Conservation (phyloP, 2,888 invertebrate species). For the Philereme transversata region DNA sequence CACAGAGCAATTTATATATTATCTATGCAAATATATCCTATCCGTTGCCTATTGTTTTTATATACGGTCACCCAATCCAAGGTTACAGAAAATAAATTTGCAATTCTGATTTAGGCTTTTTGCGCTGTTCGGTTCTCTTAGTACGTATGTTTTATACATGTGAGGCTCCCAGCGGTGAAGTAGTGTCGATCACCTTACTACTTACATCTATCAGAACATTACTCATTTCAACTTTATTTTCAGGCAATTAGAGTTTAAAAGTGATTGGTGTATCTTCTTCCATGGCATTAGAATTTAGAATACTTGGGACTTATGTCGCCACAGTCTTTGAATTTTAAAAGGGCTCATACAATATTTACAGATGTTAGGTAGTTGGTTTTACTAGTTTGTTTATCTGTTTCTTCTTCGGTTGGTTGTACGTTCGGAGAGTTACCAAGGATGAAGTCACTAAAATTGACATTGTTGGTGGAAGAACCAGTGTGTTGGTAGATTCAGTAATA, state of each 20-base stretch:
- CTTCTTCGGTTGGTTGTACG: no score
- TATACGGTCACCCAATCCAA: constrained; percentile 65
- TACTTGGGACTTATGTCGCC: constrained; percentile 30
- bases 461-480: no score
- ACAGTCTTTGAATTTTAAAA: constrained; percentile 36
- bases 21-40: no score
- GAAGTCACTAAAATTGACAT: background rate
- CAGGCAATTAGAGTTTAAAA: constrained; percentile 25
- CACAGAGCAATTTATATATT: no score
- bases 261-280: constrained; percentile 5
- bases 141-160: constrained; percentile 73
- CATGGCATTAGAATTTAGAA: constrained; percentile 18
- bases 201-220: constrained; percentile 41
- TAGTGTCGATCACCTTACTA: constrained; percentile 68
- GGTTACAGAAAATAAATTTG: constrained; percentile 73
- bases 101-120: constrained; percentile 72
- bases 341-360: constrained; percentile 16
- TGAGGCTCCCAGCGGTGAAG: constrained; percentile 57
- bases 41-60: constrained; percentile 19
- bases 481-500: no score
- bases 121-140: constrained; percentile 58
- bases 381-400: background rate
- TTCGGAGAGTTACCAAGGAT: background rate
- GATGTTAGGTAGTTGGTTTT: background rate
- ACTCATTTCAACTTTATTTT: constrained; percentile 41